Percentiles rank a stretch among this genome's conserved stretches.
phyloP scores from a whole-genome alignment of 1,140 invertebrate species.

The Drosophila ercepeae region DNA sequence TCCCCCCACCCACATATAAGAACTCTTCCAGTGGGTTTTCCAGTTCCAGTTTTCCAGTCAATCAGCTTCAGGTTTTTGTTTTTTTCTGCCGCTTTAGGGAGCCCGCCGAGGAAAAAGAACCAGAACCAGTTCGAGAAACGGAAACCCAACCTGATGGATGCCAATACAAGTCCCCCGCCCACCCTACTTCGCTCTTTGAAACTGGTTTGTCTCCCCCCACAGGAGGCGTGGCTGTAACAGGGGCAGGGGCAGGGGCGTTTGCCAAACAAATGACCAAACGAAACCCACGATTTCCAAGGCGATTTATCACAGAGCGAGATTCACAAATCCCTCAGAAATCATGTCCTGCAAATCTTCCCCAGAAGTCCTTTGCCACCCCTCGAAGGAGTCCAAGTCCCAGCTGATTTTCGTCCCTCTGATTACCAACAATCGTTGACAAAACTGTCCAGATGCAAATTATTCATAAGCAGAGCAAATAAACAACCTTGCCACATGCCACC shows the following conservation, averaged over 20 bases:
- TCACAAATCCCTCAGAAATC: constrained; percentile 13
- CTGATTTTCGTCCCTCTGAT: constrained; percentile 3
- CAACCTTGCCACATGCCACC: neutral
- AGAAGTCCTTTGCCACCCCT: neutral
- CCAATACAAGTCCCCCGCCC: constrained; percentile 10
- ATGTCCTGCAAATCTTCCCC: neutral
- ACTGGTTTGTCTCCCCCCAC: constrained; percentile 4
- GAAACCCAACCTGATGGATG: constrained; percentile 44
- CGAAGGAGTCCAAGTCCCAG: constrained; percentile 4
- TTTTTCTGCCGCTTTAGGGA: constrained; percentile 21
- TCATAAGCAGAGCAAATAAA: constrained; percentile 43
- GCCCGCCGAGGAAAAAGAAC: neutral
- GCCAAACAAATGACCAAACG: constrained; percentile 29
- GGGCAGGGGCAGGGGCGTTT: neutral
- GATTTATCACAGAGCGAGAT: constrained; percentile 22
- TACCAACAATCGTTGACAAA: constrained; percentile 21
- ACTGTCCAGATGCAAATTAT: constrained; percentile 42
- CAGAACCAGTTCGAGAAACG: constrained; percentile 15
- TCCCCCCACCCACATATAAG: constrained; percentile 6
- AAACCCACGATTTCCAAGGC: constrained; percentile 25
- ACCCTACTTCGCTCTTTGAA: neutral
- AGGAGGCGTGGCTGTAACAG: constrained; percentile 6
- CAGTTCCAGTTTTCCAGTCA: constrained; percentile 30
- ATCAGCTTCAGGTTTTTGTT: constrained; percentile 41
- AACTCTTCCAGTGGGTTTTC: constrained; percentile 30